Base-by-base conservation (phyloP, 2,888 invertebrate genomes). In the Tachina fera region DNA sequence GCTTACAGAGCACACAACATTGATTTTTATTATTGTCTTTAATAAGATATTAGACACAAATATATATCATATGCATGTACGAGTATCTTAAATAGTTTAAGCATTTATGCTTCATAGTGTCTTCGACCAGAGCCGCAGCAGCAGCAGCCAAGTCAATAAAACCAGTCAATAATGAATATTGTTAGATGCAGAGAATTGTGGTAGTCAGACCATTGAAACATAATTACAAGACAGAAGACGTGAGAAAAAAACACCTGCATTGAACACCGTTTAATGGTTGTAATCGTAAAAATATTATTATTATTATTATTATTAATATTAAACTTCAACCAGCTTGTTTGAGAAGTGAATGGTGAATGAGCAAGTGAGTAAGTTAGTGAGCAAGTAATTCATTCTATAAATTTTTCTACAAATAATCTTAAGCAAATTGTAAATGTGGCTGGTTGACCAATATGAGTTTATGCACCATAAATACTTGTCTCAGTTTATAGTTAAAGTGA, bases 221-320 rank as follows among this genome's bases (percentile, higher is more conserved):
- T 79, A 67, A 76, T 83, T 79, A 79, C 68, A 65, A 85, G 65
- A 79, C 76, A 83, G 86, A 86, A 72, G 86, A 86, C 83, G 86
- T 86, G 86, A 86, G 86, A 86, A 86, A 86, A 84, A 86, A 86
- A 86, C 86, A 86, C 86, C 86, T 86, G 86, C 86, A 86, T 80
- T 86, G 67, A 75, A 81, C 75, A 81, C 68, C 47, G 75, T 51
- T 81, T 63, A 81, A 75, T 68, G 61, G 61, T 61, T 68, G 71
- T 72, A 75, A 75, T 60, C 53, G 60, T 75, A 61, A 61, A 75
- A 71, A 63, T 67, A 74, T 51, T 49, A 61, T 51, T 49, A 63
- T 53, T 31, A 53, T 53, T 45, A 16, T 56, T 70, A 43, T 19
- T 70, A 43, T 19, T 31, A 31, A 31, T 31, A 31, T 6, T 31